These are phyloP conservation scores for Stenurella melanura DNA, from an alignment of 2,888 invertebrate genomes.

Conservation along the genomic window DNA sequence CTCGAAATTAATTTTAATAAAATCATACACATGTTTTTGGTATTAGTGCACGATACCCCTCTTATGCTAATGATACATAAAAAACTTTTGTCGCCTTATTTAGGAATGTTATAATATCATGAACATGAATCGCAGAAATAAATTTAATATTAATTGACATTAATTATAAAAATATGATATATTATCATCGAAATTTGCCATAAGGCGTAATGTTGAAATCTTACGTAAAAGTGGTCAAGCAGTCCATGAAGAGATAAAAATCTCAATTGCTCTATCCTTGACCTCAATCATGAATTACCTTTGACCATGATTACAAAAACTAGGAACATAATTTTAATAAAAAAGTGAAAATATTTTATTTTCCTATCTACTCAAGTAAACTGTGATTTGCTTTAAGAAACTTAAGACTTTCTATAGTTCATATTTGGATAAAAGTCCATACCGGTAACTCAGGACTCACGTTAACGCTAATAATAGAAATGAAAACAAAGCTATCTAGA, in stretches of 20 bases:
- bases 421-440: slow-evolving; percentile 38
- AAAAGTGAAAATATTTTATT: neutral
- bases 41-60: too few relatives aligned
- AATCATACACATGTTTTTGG: too few relatives aligned
- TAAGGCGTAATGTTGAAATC: slow-evolving; percentile 8
- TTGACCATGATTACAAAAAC: neutral
- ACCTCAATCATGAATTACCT: slow-evolving; percentile 4
- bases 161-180: slow-evolving; percentile 11
- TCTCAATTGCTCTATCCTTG: slow-evolving; percentile 12
- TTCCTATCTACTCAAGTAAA: neutral
- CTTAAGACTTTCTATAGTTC: slow-evolving; percentile 14
- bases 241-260: slow-evolving; percentile 1
- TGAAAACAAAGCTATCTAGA: slow-evolving; percentile 59
- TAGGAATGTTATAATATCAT: neutral
- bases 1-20: too few relatives aligned
- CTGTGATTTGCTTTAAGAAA: slow-evolving; percentile 3
- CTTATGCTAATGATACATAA: too few relatives aligned
- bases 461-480: slow-evolving; percentile 57
- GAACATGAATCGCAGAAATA: neutral
- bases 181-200: slow-evolving; percentile 5
- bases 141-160: slow-evolving; percentile 3
- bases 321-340: neutral
- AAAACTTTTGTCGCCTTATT: too few relatives aligned
- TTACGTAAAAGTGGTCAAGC: neutral
- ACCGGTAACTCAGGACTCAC: slow-evolving; percentile 40